A percentile compares a stretch with the other conserved stretches of the same genome.
These are phyloP conservation scores for Cephus rjabovi DNA, from an alignment of 2,888 invertebrate species.

Conservation along the genomic window DNA sequence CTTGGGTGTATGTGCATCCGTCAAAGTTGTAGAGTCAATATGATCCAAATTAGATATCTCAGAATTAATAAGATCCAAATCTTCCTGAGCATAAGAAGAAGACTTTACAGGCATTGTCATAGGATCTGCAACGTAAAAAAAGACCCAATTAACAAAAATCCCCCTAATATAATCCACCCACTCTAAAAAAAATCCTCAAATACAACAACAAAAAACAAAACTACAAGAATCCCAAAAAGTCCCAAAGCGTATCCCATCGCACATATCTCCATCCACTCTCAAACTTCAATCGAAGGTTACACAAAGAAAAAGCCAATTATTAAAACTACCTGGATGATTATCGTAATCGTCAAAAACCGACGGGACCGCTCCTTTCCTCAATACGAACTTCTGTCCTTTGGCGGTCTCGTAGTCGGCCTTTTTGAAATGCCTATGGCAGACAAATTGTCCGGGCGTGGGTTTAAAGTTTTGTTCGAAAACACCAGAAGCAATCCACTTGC, in stretches of 20 bases:
- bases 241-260: background rate
- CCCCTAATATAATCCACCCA: background rate
- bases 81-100: slow-evolving; percentile 53
- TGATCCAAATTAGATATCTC: slow-evolving; percentile 47
- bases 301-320: no score
- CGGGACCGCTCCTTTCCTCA: slow-evolving; percentile 78
- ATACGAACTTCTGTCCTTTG: slow-evolving; percentile 77
- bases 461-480: slow-evolving; percentile 70
- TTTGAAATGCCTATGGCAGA: slow-evolving; percentile 82
- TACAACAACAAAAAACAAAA: background rate
- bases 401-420: slow-evolving; percentile 79
- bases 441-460: slow-evolving; percentile 72
- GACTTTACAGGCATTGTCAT: slow-evolving; percentile 52
- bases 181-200: background rate
- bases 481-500: slow-evolving; percentile 76
- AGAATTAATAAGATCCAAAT: slow-evolving; percentile 54
- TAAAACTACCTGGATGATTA: slow-evolving; percentile 53
- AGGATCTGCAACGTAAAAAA: slow-evolving; percentile 45
- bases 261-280: background rate
- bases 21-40: background rate
- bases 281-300: background rate
- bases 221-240: background rate
- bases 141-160: background rate
- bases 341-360: slow-evolving; percentile 74
- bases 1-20: slow-evolving; percentile 29